These are phyloP conservation scores for Calyptommatus sinebrachiatus DNA, from an alignment of 2,113 vertebrate species.

Conservation along the genomic window DNA sequence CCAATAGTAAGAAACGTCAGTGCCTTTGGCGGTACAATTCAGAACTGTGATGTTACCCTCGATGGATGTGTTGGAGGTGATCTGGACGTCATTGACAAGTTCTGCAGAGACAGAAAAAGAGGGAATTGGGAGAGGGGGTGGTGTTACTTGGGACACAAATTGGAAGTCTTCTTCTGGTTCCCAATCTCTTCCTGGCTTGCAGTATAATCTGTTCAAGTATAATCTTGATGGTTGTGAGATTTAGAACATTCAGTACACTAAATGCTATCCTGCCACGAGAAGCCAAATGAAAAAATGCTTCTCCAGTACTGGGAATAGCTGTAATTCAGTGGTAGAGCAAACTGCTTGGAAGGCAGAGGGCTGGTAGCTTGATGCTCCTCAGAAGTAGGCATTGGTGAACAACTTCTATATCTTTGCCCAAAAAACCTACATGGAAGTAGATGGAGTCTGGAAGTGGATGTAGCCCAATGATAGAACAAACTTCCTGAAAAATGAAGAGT, in stretches of 20 bases:
- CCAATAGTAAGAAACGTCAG: slow-evolving; percentile 9
- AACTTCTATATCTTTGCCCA: too few relatives aligned
- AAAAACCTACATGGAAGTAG: too few relatives aligned
- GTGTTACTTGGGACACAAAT: not conserved
- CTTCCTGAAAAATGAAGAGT: too few relatives aligned
- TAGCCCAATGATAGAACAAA: too few relatives aligned
- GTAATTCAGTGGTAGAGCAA: too few relatives aligned
- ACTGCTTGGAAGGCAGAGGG: too few relatives aligned
- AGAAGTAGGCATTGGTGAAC: too few relatives aligned
- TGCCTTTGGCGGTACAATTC: not conserved
- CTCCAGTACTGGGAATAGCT: not conserved
- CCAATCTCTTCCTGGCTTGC: not conserved
- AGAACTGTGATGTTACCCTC: not conserved
- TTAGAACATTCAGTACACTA: not conserved
- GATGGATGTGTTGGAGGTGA: not conserved
- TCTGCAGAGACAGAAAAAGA: slow-evolving; percentile 1
- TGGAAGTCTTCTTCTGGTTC: too few relatives aligned
- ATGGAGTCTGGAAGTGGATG: too few relatives aligned
- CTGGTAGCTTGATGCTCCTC: too few relatives aligned
- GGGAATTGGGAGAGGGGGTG: not conserved
- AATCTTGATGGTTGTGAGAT: not conserved
- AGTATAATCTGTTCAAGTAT: not conserved
- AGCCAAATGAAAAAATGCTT: too few relatives aligned
- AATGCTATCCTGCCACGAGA: not conserved
- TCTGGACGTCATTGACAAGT: not conserved